Evolutionary conservation across 2,113 vertebrate genomes (phyloP).

Genomic region (Anhinga anhinga): DNA sequence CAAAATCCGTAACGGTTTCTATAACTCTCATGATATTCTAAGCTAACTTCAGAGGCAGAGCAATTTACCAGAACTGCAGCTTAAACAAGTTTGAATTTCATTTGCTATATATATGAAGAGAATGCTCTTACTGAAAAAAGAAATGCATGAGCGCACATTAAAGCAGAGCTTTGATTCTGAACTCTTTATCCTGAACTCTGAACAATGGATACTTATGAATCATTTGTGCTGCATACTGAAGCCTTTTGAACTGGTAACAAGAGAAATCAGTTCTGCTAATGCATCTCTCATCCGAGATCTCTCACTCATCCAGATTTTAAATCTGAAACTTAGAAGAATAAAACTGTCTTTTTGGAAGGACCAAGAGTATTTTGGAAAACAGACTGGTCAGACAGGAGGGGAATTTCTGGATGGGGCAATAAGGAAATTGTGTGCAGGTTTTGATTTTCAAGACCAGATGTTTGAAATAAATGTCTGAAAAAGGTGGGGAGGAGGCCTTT

Average conservation of each 20-base stretch:
- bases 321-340: conserved; percentile 67
- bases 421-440: background rate
- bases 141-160: conserved; percentile 70
- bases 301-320: conserved; percentile 70
- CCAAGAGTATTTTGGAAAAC: conserved; percentile 51
- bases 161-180: conserved; percentile 74
- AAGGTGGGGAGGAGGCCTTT: background rate
- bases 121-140: conserved; percentile 70
- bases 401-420: conserved; percentile 8
- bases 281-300: conserved; percentile 67
- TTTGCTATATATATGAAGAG: conserved; percentile 70
- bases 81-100: conserved; percentile 73
- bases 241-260: conserved; percentile 77
- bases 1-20: conserved; percentile 61
- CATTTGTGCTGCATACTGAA: conserved; percentile 74
- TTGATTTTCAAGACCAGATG: background rate
- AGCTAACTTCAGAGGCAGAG: conserved; percentile 66
- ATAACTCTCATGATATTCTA: conserved; percentile 64
- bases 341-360: conserved; percentile 37
- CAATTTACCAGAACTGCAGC: conserved; percentile 70
- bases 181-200: conserved; percentile 75
- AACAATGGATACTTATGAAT: conserved; percentile 78
- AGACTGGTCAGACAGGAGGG: conserved; percentile 10
- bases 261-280: conserved; percentile 77
- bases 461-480: background rate